phyloP scores from a whole-genome alignment of 2,888 invertebrate species.

The Rosalia funebris region DNA sequence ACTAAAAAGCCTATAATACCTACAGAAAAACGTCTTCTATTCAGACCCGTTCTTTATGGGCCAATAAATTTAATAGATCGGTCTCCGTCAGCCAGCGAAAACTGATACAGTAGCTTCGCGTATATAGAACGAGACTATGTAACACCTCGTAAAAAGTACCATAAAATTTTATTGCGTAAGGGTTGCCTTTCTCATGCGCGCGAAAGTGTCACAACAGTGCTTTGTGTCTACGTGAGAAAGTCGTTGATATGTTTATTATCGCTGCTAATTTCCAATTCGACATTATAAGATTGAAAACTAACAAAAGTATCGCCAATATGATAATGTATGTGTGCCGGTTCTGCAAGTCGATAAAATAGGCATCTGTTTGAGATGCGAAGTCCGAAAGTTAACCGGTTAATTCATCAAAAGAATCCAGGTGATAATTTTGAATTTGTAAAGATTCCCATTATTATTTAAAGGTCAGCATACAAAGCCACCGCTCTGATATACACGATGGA shows the following conservation, averaged over 20 bases:
- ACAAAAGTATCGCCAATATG: background rate
- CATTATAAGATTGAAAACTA: constrained; percentile 8
- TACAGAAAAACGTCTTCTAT: constrained; percentile 14
- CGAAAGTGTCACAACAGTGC: constrained; percentile 28
- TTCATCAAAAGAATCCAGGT: too few relatives aligned
- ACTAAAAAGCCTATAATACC: constrained; percentile 20
- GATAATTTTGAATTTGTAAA: too few relatives aligned
- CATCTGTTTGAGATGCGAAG: background rate
- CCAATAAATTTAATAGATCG: constrained; percentile 30
- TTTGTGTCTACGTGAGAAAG: constrained; percentile 27
- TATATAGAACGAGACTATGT: constrained; percentile 17
- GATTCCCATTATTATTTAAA: too few relatives aligned
- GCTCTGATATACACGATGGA: too few relatives aligned
- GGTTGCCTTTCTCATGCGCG: constrained; percentile 18
- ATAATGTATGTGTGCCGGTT: background rate
- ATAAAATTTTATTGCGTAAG: constrained; percentile 29
- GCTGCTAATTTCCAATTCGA: constrained; percentile 21
- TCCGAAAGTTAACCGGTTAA: background rate
- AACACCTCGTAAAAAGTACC: constrained; percentile 22
- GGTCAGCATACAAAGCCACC: too few relatives aligned
- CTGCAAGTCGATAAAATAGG: background rate
- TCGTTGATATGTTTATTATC: constrained; percentile 21
- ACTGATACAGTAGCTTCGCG: constrained; percentile 17
- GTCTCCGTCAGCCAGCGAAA: constrained; percentile 22
- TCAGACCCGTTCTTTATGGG: constrained; percentile 29